Evolutionary conservation across 2,797 vertebrate species (phyloP), one percentile per base, ranked within the genome.

Genomic region (Dendrocincla fuliginosa): DNA sequence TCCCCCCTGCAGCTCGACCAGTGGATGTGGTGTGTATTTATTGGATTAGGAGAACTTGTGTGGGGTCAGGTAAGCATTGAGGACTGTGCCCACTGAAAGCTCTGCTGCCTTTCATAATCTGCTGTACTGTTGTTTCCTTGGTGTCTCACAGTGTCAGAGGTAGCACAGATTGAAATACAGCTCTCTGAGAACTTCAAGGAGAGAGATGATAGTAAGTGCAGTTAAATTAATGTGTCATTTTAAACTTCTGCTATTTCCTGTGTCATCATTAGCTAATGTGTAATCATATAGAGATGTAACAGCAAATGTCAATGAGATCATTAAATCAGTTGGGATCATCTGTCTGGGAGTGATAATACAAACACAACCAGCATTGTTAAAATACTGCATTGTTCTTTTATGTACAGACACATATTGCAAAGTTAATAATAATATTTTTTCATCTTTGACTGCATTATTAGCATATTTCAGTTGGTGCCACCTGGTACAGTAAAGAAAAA

Each of bases 1-100:
- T 98, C 98, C 28, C 99, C 99, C 17, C 98, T 99, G 90, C 97
- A 99, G 96, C 94, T 99, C 95, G 99, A 99, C 94, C 99, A 99
- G 95, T 99, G 99, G 99, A 98, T 99, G 99, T 99, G 99, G 99
- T 99, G 99, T 97, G 98, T 99, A 95, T 99, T 99, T 97, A 99
- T 99, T 22, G 99, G 99, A 67, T 87, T 99, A 42, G 99, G 99
- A 96, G 99, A 99, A 96, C 98, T 99, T 44, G 98, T 99, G 64
- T 99, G 99, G 99, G 99, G 99, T 95, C 99, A 99, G 99, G 99
- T 99, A 98, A 98, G 98, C 60, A 60, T 28, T 86, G 44, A 75
- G 65, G 28, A 79, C 68, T 30, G 24, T n/a, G 67, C 67, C 57
- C 19, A 5, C 52, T 27, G n/a, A 3, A 16, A 52, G 56, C 28